Base-by-base conservation (phyloP, 2,113 vertebrate genomes). In the Sander vitreus region DNA sequence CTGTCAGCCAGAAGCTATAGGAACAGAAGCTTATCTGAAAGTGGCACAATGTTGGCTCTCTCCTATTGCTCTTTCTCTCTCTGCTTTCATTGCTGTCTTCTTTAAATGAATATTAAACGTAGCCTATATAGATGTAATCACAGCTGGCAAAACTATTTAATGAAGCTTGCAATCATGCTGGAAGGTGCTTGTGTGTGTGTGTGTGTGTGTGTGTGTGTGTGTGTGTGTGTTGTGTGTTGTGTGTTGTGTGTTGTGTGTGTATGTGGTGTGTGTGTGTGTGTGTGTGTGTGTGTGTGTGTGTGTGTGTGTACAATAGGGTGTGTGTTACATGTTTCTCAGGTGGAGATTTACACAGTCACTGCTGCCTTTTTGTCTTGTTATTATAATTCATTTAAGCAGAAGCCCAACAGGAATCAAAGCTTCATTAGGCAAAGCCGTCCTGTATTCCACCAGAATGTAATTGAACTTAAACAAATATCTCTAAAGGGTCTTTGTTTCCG, bases 341-440 rank as follows among this genome's bases (percentile, higher is more conserved):
- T 50, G 30, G 30, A 59, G 59, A 57, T 70, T 10, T 36, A 11
- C 43, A 45, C 47, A 78, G 81, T 83, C 73, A 87, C 59, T 54
- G 68, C 36, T 70, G 63, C 62, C 47, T 72, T 63, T 78, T 64
- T 36, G 64, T 84, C 51, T 80, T 7, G 12, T 74, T 73, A 54
- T 85, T 80, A 68, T 78, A 85, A 88, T 77, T 88, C 1, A 77
- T 83, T 92, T 79, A 88, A 77, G 70, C 48, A 58, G 62, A 63
- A 74, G 71, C 77, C 59, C 21, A 55, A 58, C 51, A 80, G 66
- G 73, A 60, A 66, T 62, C 5, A 0, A 53, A 16, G 68, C 69
- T 80, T 83, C 77, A 87, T 91, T 83, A 83, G 76, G 55, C 58
- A 73, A 69, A 86, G 81, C 47, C 74, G 88, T 88, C 64, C 86